Conservation (phyloP, 2,888 invertebrate species). For the Serrognathus titanus region DNA sequence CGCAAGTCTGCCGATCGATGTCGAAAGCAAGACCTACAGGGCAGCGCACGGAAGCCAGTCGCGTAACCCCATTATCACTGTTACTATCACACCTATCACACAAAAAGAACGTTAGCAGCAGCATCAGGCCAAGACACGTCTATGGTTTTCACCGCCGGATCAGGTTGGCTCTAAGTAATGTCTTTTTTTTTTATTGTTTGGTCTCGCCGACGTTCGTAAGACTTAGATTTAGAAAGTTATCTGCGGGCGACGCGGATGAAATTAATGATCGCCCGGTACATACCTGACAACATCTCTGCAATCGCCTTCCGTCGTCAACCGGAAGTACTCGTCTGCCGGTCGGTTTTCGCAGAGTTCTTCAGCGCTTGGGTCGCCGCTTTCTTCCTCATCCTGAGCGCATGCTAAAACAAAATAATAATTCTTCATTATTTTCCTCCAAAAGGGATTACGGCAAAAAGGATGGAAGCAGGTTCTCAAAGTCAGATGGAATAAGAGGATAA, state of each 20-base stretch:
- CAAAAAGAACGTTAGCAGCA: constrained; percentile 13
- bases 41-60: constrained; percentile 86
- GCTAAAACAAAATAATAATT: constrained; percentile 41
- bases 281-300: constrained; percentile 93
- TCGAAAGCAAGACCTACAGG: constrained; percentile 90
- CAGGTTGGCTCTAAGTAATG: not conserved
- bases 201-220: too few species aligned
- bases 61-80: constrained; percentile 79
- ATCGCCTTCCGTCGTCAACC: constrained; percentile 77
- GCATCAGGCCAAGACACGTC: too few species aligned
- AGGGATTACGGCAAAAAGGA: not conserved
- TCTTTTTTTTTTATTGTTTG: not conserved
- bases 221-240: not conserved
- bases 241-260: not conserved
- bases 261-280: constrained; percentile 28
- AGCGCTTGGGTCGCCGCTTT: constrained; percentile 58
- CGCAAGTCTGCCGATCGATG: constrained; percentile 91
- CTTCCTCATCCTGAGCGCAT: constrained; percentile 64
- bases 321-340: constrained; percentile 89
- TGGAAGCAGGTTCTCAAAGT: too few species aligned
- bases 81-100: constrained; percentile 85
- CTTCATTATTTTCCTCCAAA: not conserved
- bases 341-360: constrained; percentile 85
- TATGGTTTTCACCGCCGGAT: not conserved
- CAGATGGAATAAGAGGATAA: too few species aligned